Evolutionary conservation across 2,888 invertebrate genomes (phyloP).

Genomic region (Rhyacophila evoluta): DNA sequence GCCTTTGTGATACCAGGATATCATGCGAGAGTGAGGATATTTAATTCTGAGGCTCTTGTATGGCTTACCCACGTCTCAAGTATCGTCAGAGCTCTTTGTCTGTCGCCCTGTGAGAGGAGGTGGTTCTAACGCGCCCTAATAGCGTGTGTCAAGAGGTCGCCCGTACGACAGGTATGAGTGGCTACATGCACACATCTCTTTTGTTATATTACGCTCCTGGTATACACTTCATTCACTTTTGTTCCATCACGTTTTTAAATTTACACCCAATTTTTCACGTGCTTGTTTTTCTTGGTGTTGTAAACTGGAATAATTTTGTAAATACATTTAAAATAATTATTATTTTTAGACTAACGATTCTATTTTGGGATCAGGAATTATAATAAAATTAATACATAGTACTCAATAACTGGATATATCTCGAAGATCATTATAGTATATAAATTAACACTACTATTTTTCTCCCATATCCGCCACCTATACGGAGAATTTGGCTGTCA

Average conservation of each 20-base stretch:
- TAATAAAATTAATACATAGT: too few relatives aligned
- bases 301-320: too few relatives aligned
- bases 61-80: conserved; percentile 47
- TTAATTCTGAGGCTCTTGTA: conserved; percentile 5
- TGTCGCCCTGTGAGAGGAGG: conserved; percentile 30
- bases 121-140: conserved; percentile 22
- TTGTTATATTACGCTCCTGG: conserved; percentile 33
- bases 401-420: too few relatives aligned
- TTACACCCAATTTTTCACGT: neutral
- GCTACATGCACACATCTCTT: neutral
- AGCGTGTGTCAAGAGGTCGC: conserved; percentile 16
- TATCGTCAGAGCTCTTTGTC: conserved; percentile 43
- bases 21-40: neutral
- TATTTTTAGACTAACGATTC: too few relatives aligned
- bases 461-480: too few relatives aligned
- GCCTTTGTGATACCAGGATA: conserved; percentile 13
- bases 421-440: too few relatives aligned
- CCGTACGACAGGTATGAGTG: conserved; percentile 4
- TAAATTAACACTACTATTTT: too few relatives aligned
- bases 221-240: conserved; percentile 35
- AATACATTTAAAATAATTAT: too few relatives aligned
- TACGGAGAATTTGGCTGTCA: too few relatives aligned
- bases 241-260: conserved; percentile 34
- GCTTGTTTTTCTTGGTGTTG: too few relatives aligned
- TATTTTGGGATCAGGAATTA: too few relatives aligned